Evolutionary conservation across 2,113 vertebrate genomes (phyloP), one percentile per base, ranked within the genome.

Genomic region (Caranx melampygus): DNA sequence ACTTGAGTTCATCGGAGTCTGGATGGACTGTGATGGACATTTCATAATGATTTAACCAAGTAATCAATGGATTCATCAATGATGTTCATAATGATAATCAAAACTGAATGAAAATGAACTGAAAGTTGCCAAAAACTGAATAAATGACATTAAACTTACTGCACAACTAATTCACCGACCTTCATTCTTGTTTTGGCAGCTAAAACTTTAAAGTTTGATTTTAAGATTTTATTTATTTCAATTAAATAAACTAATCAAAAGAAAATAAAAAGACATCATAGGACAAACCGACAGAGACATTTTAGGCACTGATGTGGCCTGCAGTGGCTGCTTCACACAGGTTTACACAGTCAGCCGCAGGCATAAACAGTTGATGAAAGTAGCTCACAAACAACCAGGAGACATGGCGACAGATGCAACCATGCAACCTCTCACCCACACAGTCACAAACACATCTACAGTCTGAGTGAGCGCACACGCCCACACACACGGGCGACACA

Each of bases 391-490:
- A 82, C 84, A 83, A 54, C 75, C 62, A 70, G 11, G 16, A 65
- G 51, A 85, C 69, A 75, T 3, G 4, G 69, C 71, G 83, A 72
- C 83, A 75, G 77, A 91, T 82, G 88, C 65, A 81, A 62, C 83
- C 60, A 61, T 65, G 75, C 61, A 82, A 83, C 87, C 85, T 86
- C 84, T 86, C 79, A 76, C 66, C 82, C 85, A 85, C 83, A 76
- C 64, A 82, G 61, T 79, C 81, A 83, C 63, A 88, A 78, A 71
- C 79, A 80, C 75, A 66, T 78, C 83, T 75, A 84, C 58, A 84
- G 79, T 70, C 57, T 35, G 73, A 87, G 81, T 16, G 63, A 78
- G 68, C 79, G 85, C 86, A 42, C 40, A 11, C 40, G 40, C 40
- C 40, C 40, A 42, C 40, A 42, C 83, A 86, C 61, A 75, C 26